These are phyloP conservation scores for Oscheius sp. DNA, from an alignment of 2,888 invertebrate genomes.

Conservation along the genomic window DNA sequence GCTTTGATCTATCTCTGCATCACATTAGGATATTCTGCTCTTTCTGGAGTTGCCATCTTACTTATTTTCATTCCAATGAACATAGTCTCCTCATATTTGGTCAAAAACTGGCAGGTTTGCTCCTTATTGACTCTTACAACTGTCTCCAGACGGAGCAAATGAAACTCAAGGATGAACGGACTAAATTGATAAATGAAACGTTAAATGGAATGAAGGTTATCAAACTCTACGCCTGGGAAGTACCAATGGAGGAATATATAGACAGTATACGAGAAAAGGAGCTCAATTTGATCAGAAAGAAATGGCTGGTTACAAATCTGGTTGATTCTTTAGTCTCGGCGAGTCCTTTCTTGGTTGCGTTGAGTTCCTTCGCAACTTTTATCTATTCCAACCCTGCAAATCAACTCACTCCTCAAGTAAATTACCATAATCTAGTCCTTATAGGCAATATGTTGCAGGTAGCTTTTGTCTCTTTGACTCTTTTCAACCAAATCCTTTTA, in stretches of 20 bases:
- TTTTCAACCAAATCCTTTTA: constrained; percentile 95
- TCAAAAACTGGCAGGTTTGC: constrained; percentile 53
- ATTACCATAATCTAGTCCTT: too few species aligned
- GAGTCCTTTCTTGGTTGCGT: constrained; percentile 89
- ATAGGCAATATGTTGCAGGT: constrained; percentile 74
- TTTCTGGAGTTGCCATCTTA: constrained; percentile 92
- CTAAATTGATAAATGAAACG: constrained; percentile 91
- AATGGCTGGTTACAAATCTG: constrained; percentile 87
- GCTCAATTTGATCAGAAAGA: constrained; percentile 80
- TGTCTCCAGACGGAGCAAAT: constrained; percentile 79
- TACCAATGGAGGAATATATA: constrained; percentile 78
- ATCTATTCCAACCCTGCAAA: constrained; percentile 74
- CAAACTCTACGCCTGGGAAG: constrained; percentile 75
- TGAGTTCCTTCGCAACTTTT: constrained; percentile 85
- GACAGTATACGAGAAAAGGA: constrained; percentile 85
- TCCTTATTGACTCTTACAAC: too few species aligned
- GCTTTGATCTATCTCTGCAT: constrained; percentile 71
- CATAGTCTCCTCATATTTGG: constrained; percentile 54
- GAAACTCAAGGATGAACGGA: constrained; percentile 90
- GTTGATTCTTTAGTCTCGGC: constrained; percentile 93
- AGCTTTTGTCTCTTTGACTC: constrained; percentile 93
- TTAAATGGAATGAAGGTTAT: constrained; percentile 84
- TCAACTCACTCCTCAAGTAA: constrained; percentile 63
- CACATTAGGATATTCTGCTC: constrained; percentile 80
- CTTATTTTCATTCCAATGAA: constrained; percentile 80